Percentiles rank a stretch among this genome's conserved stretches.
Evolutionary conservation across 2,888 invertebrate species (phyloP).

Genomic region (Pecten maximus): DNA sequence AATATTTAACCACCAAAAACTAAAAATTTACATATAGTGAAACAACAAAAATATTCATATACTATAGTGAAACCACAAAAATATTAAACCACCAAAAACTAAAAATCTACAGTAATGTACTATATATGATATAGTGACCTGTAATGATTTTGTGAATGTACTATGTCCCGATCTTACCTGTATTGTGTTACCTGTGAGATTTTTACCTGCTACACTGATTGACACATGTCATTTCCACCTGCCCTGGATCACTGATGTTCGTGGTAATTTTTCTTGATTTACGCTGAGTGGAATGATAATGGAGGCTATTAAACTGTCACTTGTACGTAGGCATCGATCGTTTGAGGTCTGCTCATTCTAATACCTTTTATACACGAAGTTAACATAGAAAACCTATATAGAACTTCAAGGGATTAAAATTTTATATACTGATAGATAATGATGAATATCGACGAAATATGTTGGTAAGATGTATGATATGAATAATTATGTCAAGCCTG

Average conservation of each 20-base stretch:
- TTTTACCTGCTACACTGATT: constrained; percentile 20
- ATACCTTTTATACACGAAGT: neutral
- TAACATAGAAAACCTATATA: neutral
- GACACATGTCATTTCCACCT: neutral
- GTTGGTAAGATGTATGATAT: no score
- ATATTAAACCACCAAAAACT: no score
- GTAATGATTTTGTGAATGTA: neutral
- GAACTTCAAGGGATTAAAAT: neutral
- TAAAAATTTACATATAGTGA: no score
- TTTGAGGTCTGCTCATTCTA: neutral
- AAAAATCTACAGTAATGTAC: no score
- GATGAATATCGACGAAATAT: no score
- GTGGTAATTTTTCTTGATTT: neutral
- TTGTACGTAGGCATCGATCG: neutral
- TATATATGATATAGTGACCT: no score
- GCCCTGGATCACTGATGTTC: neutral
- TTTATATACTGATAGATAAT: no score
- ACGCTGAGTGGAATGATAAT: neutral
- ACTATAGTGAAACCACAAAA: no score
- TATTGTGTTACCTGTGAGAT: neutral
- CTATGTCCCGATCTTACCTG: neutral
- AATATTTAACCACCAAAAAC: no score
- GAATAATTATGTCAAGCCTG: no score
- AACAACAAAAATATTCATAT: no score
- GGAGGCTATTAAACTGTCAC: neutral